Conservation (phyloP, 2,888 invertebrate species). For the Spilosoma lubricipeda region DNA sequence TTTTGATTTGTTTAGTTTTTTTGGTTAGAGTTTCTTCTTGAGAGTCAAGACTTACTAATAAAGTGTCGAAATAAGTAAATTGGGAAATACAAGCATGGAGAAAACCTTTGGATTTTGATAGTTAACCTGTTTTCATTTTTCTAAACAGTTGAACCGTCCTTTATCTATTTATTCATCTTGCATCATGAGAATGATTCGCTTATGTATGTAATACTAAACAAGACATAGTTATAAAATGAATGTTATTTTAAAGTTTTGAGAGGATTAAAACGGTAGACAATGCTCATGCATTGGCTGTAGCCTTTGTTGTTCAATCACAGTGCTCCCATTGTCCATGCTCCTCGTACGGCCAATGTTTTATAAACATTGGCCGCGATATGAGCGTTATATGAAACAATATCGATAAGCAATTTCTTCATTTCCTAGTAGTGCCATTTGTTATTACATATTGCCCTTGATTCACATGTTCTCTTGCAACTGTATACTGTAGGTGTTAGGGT, state of each 20-base stretch:
- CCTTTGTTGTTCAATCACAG: slow-evolving; percentile 36
- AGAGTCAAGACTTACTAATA: neutral
- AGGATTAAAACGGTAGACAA: slow-evolving; percentile 29
- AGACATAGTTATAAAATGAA: neutral
- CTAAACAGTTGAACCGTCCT: neutral
- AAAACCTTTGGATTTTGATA: neutral
- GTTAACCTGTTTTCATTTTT: neutral
- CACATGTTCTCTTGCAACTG: slow-evolving; percentile 34
- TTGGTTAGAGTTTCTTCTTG: neutral
- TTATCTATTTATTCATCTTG: neutral
- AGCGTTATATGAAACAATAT: slow-evolving; percentile 57
- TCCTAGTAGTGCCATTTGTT: slow-evolving; percentile 59
- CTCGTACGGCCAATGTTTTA: slow-evolving; percentile 59
- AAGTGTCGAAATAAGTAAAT: neutral
- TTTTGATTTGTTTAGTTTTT: no score
- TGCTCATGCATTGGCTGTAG: slow-evolving; percentile 21
- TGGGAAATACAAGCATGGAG: neutral
- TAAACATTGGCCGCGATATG: slow-evolving; percentile 60
- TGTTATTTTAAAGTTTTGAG: slow-evolving; percentile 30
- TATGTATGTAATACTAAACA: neutral
- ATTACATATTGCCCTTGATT: slow-evolving; percentile 51
- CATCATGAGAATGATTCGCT: neutral
- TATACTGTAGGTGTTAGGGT: no score
- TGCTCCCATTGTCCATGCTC: slow-evolving; percentile 42
- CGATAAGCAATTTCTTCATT: slow-evolving; percentile 64